These are phyloP conservation scores for Napeogenes sylphis DNA, from an alignment of 2,888 invertebrate species.

Conservation along the genomic window DNA sequence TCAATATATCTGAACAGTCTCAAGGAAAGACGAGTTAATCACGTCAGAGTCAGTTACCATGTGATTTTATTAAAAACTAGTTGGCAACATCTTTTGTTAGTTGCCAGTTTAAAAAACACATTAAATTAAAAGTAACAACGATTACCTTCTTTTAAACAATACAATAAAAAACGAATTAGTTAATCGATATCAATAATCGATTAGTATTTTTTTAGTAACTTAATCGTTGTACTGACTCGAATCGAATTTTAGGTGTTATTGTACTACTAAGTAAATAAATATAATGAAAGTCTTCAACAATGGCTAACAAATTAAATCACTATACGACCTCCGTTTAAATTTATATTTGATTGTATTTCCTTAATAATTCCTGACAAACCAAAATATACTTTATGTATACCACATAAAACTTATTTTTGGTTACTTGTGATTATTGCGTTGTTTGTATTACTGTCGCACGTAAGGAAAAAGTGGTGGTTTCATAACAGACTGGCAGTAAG, in stretches of 20 bases:
- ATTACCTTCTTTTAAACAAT: no score
- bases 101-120: no score
- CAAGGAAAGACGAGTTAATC: conserved; percentile 4
- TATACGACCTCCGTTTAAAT: conserved; percentile 34
- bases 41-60: background rate
- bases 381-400: conserved; percentile 23
- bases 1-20: background rate
- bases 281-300: conserved; percentile 21
- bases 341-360: conserved; percentile 34
- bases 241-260: no score
- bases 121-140: no score
- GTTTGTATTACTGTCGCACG: conserved; percentile 38
- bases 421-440: conserved; percentile 33
- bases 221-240: background rate
- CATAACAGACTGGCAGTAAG: conserved; percentile 42
- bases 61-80: no score
- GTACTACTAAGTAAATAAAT: background rate
- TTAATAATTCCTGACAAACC: conserved; percentile 20
- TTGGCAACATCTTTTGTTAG: no score
- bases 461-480: conserved; percentile 61
- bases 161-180: no score
- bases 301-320: conserved; percentile 31
- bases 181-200: no score
- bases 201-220: background rate
- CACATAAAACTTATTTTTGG: conserved; percentile 15